phyloP scores from a whole-genome alignment of 2,113 vertebrate genomes.

The Ornithorhynchus anatinus region DNA sequence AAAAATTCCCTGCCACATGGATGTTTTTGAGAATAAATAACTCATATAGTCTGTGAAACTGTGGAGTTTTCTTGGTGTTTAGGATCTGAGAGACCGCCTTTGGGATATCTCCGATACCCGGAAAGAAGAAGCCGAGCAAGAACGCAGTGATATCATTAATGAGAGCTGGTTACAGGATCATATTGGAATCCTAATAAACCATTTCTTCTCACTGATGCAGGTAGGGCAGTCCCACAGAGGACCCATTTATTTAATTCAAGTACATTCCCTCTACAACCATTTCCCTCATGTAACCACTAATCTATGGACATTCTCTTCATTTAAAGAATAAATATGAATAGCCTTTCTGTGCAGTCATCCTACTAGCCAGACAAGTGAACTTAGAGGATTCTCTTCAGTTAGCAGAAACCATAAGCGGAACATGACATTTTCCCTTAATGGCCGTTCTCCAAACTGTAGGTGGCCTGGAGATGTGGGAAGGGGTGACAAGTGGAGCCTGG shows the following conservation, averaged over 20 bases:
- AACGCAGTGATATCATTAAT: conserved; percentile 69
- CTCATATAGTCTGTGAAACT: neutral
- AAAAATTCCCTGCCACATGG: neutral
- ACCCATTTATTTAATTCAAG: neutral
- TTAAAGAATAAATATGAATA: neutral
- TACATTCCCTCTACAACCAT: neutral
- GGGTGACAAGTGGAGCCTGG: neutral
- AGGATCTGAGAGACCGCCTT: conserved; percentile 85
- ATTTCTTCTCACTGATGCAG: conserved; percentile 87
- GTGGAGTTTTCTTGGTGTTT: conserved; percentile 2
- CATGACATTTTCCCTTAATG: neutral
- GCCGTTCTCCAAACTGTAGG: neutral
- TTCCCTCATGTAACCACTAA: neutral
- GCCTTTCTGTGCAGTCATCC: neutral
- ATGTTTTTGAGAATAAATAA: neutral
- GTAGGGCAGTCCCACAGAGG: conserved; percentile 54
- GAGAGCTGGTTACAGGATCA: conserved; percentile 82
- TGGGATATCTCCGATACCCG: conserved; percentile 86
- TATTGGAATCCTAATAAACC: conserved; percentile 73
- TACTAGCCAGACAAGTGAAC: neutral
- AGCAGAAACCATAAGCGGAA: neutral
- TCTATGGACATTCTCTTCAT: neutral
- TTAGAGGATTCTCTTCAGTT: neutral
- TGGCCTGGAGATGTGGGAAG: neutral
- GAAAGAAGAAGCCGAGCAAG: conserved; percentile 81